Evolutionary conservation across 2,113 vertebrate species (phyloP).

Genomic region (Tetrao urogallus): DNA sequence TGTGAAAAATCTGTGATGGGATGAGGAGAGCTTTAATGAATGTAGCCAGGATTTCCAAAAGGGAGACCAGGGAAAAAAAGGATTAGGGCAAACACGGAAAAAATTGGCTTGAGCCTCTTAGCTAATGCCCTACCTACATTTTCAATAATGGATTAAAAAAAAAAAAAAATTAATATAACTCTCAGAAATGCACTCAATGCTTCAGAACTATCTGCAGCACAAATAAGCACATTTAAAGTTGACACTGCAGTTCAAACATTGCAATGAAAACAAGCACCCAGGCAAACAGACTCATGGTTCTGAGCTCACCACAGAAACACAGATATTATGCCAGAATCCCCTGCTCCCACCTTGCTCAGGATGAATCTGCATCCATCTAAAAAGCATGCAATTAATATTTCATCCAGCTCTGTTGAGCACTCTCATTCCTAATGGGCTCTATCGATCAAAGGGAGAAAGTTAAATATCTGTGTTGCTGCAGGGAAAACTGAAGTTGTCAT

Average conservation of each 20-base stretch:
- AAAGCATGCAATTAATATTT: slow-evolving; percentile 76
- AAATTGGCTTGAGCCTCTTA: background rate
- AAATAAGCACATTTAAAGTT: background rate
- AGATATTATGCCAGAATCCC: background rate
- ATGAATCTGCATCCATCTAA: slow-evolving; percentile 66
- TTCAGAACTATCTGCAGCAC: background rate
- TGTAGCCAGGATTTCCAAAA: background rate
- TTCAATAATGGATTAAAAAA: background rate
- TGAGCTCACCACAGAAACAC: background rate
- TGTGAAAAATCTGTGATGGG: background rate
- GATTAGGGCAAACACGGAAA: background rate
- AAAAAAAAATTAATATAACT: background rate
- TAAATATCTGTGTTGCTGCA: slow-evolving; percentile 58
- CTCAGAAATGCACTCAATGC: background rate
- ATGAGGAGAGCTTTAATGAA: background rate
- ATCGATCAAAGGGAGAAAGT: slow-evolving; percentile 73
- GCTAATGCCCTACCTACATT: background rate
- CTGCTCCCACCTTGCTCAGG: background rate
- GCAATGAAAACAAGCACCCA: background rate
- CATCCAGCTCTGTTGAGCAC: slow-evolving; percentile 49
- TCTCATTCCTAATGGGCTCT: slow-evolving; percentile 70
- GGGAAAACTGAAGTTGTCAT: slow-evolving; percentile 49
- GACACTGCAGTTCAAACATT: background rate
- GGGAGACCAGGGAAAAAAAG: background rate
- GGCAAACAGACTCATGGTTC: background rate